Conservation (phyloP, 2,797 vertebrate species). For the Limnodromus scolopaceus region DNA sequence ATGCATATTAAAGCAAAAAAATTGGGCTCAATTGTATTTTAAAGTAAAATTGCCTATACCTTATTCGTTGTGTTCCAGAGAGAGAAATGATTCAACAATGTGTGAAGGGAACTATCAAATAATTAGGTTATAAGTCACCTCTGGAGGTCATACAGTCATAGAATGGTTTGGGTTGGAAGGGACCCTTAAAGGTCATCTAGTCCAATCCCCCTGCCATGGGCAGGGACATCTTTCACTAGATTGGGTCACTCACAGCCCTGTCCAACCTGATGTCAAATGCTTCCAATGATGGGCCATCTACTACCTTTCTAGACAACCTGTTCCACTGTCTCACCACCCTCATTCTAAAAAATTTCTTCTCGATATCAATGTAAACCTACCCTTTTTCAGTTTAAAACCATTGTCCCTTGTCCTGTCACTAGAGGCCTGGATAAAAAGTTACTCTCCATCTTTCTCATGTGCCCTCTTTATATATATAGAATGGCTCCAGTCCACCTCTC, state of each 20-base stretch:
- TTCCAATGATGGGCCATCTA: not conserved
- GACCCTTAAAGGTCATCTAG: not conserved
- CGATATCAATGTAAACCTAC: not conserved
- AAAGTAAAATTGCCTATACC: not conserved
- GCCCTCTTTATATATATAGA: not conserved
- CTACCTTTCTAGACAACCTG: not conserved
- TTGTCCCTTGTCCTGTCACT: not conserved
- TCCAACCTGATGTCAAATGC: not conserved
- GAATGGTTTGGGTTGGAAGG: not conserved
- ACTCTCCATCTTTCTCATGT: not conserved
- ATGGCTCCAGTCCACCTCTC: not conserved
- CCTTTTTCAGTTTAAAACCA: not conserved
- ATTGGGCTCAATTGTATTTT: not conserved
- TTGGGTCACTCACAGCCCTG: not conserved
- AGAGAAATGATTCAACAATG: not conserved
- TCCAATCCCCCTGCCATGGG: not conserved
- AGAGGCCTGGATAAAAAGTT: not conserved
- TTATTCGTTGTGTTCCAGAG: not conserved
- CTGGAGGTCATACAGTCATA: not conserved
- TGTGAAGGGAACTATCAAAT: not conserved
- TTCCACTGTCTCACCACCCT: not conserved
- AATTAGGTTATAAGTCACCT: not conserved
- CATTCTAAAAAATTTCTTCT: not conserved
- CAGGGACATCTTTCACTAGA: not conserved
- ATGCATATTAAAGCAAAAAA: not conserved